Evolutionary conservation across 2,797 vertebrate genomes (phyloP), one percentile per base, ranked within the genome.

Genomic region (Sylvia borin): DNA sequence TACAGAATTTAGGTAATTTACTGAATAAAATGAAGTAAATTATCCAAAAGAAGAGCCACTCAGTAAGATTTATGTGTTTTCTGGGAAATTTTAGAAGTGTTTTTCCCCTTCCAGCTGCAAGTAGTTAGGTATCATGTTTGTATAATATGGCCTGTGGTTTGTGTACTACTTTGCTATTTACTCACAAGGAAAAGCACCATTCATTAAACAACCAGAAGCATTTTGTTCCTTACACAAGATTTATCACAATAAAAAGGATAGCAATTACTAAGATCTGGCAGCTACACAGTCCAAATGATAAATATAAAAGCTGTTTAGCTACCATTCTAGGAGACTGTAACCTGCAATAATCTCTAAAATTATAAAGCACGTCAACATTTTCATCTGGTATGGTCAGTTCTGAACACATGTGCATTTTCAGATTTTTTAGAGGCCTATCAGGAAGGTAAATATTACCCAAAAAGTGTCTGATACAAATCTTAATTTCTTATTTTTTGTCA

Each of bases 241-340:
- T 68, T 29, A 66, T 96, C 93, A 80, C 86, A 89, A 60, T 86
- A 76, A 84, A 88, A 18, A 91, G 40, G 36, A 65, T 53, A 81
- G 55, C 55, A 90, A 31, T 90, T 94, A 70, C 86, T 92, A 85
- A 91, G 47, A 50, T 60, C 61, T 85, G 81, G 85, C 72, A 78
- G 29, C 51, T 85, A 16, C n/a, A 75, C 22, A 60, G 16, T 68
- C 40, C 66, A 78, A 91, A 47, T 53, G 54, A 80, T 55, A 80
- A 89, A 93, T 77, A 75, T n/a, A 66, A 91, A 84, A 77, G 61
- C 72, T 81, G 31, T 68, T 80, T 91, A 85, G 75, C 34, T 80
- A 21, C 0, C 0, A 11, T 68, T 93, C 75, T 38, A 66, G n/a
- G 43, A 66, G 62, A 68, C 7, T 27, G 27, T 74, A 80, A 78